A percentile compares a stretch with the other conserved stretches of the same genome.
These are phyloP conservation scores for Dicranocentrus wangi DNA, from an alignment of 2,888 invertebrate species.

Conservation along the genomic window DNA sequence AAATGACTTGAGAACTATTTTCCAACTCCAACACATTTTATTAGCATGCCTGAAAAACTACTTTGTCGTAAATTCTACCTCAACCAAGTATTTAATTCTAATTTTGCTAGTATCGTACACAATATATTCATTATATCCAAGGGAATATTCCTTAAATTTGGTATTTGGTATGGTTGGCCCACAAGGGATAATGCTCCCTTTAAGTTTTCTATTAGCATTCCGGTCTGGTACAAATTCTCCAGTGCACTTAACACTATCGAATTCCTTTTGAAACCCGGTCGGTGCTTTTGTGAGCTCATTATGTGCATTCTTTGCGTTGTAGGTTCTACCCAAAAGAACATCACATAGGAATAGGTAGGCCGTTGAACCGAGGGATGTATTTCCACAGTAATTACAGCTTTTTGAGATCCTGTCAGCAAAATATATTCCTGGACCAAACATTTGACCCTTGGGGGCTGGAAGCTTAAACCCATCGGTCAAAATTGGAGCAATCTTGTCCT, in stretches of 20 bases:
- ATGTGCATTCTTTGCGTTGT: conserved; percentile 32
- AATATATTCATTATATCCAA: conserved; percentile 53
- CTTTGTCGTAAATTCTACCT: conserved; percentile 37
- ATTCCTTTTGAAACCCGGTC: neutral
- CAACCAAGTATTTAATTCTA: conserved; percentile 32
- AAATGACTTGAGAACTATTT: too few relatives aligned
- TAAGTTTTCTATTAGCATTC: neutral
- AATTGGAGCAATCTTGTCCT: conserved; percentile 2
- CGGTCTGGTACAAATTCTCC: conserved; percentile 7
- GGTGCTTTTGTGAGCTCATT: neutral
- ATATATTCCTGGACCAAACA: conserved; percentile 56
- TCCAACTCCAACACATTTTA: too few relatives aligned
- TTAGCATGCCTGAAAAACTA: too few relatives aligned
- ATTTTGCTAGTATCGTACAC: conserved; percentile 38
- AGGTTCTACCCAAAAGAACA: conserved; percentile 55
- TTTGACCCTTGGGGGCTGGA: conserved; percentile 36
- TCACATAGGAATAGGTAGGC: conserved; percentile 62
- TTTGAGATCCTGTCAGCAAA: conserved; percentile 58
- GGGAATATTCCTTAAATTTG: neutral
- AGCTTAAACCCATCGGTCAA: conserved; percentile 43
- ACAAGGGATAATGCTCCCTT: conserved; percentile 19
- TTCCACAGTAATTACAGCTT: conserved; percentile 52
- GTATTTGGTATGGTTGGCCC: conserved; percentile 21
- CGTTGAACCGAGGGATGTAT: neutral
- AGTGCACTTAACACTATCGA: conserved; percentile 1